Conservation (phyloP, 2,113 vertebrate species). For the Zosterops borbonicus region DNA sequence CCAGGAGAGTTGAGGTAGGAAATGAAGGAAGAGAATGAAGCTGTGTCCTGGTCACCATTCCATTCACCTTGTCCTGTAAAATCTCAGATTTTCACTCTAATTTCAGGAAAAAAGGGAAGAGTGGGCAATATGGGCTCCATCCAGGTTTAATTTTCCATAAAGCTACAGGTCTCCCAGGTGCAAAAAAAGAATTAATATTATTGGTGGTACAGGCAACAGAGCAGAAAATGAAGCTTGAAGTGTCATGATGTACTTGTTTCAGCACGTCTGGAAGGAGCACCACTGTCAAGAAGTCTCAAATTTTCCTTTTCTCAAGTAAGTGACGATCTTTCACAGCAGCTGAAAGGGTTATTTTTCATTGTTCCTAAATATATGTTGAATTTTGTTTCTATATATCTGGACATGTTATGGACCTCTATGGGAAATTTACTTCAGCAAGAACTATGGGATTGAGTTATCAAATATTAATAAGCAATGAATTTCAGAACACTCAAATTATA, state of each 20-base stretch:
- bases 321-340: not conserved
- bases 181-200: not conserved
- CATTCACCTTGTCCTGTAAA: not conserved
- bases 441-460: not conserved
- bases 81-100: not conserved
- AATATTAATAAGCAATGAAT: conserved; percentile 43
- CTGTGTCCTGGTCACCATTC: not conserved
- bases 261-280: not conserved
- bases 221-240: not conserved
- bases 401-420: not conserved
- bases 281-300: not conserved
- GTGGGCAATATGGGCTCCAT: not conserved
- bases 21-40: not conserved
- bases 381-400: not conserved
- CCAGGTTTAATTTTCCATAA: not conserved
- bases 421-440: not conserved
- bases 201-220: not conserved
- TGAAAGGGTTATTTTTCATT: not conserved
- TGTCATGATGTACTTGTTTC: not conserved
- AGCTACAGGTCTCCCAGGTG: not conserved
- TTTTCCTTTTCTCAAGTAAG: not conserved
- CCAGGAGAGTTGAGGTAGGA: not conserved
- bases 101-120: not conserved
- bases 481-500: conserved; percentile 22
- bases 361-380: not conserved